These are phyloP conservation scores for Rhabdornis inornatus DNA, from an alignment of 2,113 vertebrate genomes.

Conservation along the genomic window DNA sequence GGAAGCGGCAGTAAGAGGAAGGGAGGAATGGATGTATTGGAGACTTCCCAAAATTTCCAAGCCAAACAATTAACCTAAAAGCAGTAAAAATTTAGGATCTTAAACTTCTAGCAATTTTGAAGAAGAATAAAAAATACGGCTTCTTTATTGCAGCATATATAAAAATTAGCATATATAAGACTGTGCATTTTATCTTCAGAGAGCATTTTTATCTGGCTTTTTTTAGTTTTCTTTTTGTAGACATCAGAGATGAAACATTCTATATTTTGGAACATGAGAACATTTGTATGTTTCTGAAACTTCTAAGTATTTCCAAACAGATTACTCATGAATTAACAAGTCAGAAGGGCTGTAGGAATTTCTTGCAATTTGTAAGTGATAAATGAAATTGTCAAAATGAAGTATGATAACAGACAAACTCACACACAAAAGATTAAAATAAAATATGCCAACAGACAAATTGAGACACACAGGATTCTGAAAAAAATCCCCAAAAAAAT, in stretches of 20 bases:
- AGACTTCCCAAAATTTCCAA: constrained; percentile 78
- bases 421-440: neutral
- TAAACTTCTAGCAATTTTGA: neutral
- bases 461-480: neutral
- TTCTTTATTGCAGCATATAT: neutral
- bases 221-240: neutral
- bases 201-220: neutral
- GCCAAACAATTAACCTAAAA: constrained; percentile 81
- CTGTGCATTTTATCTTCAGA: neutral
- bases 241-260: neutral
- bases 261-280: neutral
- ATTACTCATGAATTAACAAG: neutral
- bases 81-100: neutral
- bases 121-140: neutral
- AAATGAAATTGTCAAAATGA: neutral
- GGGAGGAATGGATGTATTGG: constrained; percentile 63
- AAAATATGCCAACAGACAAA: neutral
- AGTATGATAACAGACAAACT: neutral
- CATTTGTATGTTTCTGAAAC: neutral
- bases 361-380: neutral
- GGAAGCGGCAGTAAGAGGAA: constrained; percentile 74
- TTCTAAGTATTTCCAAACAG: neutral
- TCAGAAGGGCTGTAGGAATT: neutral
- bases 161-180: neutral
- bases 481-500: neutral